Evolutionary conservation across 2,888 invertebrate species (phyloP), one percentile per base, ranked within the genome.

Genomic region (Strigamia maritima): DNA sequence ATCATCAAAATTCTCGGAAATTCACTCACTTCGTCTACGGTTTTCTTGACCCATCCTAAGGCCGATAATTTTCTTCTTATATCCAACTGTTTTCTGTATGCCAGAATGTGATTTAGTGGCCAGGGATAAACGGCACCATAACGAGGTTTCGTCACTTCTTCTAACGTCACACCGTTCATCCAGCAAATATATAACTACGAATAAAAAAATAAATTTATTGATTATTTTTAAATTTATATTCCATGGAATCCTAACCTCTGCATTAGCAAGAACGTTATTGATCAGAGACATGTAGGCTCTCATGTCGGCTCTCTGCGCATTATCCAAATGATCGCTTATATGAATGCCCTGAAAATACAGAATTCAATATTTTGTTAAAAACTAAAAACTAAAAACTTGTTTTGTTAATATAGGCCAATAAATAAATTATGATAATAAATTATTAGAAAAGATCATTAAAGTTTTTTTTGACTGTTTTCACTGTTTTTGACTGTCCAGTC

Each of bases 221-320:
- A n/a, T n/a, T n/a, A n/a, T n/a, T n/a, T n/a, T n/a, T n/a, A n/a
- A n/a, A n/a, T n/a, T n/a, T n/a, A n/a, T n/a, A n/a, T n/a, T n/a
- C n/a, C n/a, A n/a, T n/a, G n/a, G n/a, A n/a, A n/a, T n/a, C n/a
- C 19, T 82, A 83, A 93, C 93, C 90, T 98, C 97, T 31, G 97
- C 95, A 87, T 95, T 94, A 76, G 93, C 92, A 78, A 98, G 88
- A 0, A 97, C 93, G 84, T 93, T 92, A 80, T 94, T 93, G 4
- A 97, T 92, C 22, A 98, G 88, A 1, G 95, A 93, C 88, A 97
- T 94, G 85, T 95, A 97, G 0, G 98, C 97, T 82, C 94, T 90
- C 92, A 98, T 92, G 84, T 98, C 98, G 0, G 94, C 92, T 84
- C 93, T 93, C 83, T 94, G 92, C 75, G 92, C 90, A 0, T 90